Conservation (phyloP, 2,888 invertebrate species). For the Dolichomitus sp. region DNA sequence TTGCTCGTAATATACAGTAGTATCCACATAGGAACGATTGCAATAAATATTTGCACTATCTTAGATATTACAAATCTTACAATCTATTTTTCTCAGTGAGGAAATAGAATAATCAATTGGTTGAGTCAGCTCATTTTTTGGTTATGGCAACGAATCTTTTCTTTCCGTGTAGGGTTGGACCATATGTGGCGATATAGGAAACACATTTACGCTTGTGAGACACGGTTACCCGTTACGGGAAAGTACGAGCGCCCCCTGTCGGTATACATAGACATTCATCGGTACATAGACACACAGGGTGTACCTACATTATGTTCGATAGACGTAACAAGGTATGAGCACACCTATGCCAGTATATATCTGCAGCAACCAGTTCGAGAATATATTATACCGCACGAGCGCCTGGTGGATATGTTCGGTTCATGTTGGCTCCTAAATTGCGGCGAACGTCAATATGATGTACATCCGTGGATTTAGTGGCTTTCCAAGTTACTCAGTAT, state of each 20-base stretch:
- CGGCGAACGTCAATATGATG: conserved; percentile 63
- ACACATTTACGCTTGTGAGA: conserved; percentile 23
- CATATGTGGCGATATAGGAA: neutral
- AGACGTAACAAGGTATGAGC: conserved; percentile 49
- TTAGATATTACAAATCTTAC: no score
- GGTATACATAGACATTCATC: conserved; percentile 21
- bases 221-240: neutral
- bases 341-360: conserved; percentile 29
- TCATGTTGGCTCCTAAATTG: conserved; percentile 63
- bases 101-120: no score
- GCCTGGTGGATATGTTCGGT: conserved; percentile 44
- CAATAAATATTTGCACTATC: no score
- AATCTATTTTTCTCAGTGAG: no score
- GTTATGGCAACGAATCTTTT: no score
- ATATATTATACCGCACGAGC: conserved; percentile 58
- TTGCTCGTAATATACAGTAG: no score
- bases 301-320: conserved; percentile 29
- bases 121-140: no score
- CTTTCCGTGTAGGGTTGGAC: no score
- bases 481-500: conserved; percentile 39
- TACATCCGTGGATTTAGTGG: conserved; percentile 62
- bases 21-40: no score
- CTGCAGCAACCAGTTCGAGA: conserved; percentile 49
- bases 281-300: conserved; percentile 5
- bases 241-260: conserved; percentile 9